These are phyloP conservation scores for Telenomus remus DNA, from an alignment of 1,140 invertebrate genomes.

Conservation along the genomic window DNA sequence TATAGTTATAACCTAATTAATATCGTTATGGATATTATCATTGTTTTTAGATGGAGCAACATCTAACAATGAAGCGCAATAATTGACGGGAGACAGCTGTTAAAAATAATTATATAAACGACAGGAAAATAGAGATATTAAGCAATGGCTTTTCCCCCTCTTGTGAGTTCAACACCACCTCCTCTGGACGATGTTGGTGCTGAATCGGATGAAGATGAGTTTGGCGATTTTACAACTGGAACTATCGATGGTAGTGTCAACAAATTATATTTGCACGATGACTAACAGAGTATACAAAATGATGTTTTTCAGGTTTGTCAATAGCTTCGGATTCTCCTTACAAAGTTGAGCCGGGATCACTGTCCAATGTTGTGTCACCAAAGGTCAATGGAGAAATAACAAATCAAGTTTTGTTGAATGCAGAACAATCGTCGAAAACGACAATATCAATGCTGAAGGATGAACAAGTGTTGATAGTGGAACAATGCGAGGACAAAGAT, in stretches of 20 bases:
- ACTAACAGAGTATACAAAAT: no score
- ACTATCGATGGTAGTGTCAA: conserved; percentile 69
- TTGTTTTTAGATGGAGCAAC: no score
- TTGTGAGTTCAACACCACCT: conserved; percentile 80
- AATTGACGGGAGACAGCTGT: no score
- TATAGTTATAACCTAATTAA: no score
- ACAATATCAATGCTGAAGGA: conserved; percentile 7
- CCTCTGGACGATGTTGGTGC: conserved; percentile 77
- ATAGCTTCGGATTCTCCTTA: conserved; percentile 73
- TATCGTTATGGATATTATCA: no score
- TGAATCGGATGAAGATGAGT: conserved; percentile 79
- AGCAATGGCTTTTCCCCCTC: conserved; percentile 76
- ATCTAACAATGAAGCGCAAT: no score
- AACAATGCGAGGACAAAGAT: conserved; percentile 59
- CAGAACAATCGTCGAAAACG: conserved; percentile 1
- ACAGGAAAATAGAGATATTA: no score
- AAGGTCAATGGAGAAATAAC: conserved; percentile 62
- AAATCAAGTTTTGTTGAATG: no score
- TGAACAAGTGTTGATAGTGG: conserved; percentile 67
- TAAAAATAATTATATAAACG: no score
- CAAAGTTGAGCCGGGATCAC: conserved; percentile 66
- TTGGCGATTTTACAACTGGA: conserved; percentile 77
- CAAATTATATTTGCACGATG: neutral
- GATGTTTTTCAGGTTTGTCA: conserved; percentile 69
- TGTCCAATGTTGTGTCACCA: conserved; percentile 63